Percentiles rank a stretch among this genome's conserved stretches.
Conservation (phyloP, 2,797 vertebrate genomes). For the Enteromius viviparus region DNA sequence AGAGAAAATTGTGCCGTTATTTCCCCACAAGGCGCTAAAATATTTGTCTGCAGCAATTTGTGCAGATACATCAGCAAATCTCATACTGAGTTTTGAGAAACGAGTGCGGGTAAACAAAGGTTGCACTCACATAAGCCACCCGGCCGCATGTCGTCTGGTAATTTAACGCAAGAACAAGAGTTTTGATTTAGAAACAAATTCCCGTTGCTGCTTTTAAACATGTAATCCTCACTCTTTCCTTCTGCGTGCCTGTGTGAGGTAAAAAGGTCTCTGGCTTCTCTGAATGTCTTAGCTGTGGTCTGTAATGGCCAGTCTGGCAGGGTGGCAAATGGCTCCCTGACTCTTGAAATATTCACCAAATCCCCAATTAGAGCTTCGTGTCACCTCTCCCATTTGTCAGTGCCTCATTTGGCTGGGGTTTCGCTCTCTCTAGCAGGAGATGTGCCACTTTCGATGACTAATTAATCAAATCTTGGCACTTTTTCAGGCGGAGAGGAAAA, state of each 20-base stretch:
- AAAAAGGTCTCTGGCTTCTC: constrained; percentile 14
- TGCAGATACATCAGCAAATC: constrained; percentile 7
- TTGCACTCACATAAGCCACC: neutral
- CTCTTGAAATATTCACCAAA: constrained; percentile 61
- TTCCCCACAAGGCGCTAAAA: constrained; percentile 1
- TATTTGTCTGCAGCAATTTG: constrained; percentile 35
- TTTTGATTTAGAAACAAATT: constrained; percentile 8
- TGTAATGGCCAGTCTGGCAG: constrained; percentile 52
- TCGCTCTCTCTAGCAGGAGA: constrained; percentile 40
- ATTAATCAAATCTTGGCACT: constrained; percentile 64
- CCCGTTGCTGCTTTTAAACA: neutral
- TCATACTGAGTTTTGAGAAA: constrained; percentile 35
- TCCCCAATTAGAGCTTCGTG: constrained; percentile 55
- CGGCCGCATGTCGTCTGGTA: neutral
- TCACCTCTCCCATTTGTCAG: constrained; percentile 59
- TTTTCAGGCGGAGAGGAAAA: constrained; percentile 56
- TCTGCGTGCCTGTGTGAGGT: neutral
- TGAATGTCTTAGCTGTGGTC: constrained; percentile 24
- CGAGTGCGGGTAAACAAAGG: constrained; percentile 18
- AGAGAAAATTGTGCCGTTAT: constrained; percentile 1
- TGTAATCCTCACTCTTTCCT: neutral
- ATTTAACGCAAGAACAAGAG: neutral
- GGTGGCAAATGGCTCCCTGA: constrained; percentile 40
- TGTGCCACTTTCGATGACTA: constrained; percentile 57
- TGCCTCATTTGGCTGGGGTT: constrained; percentile 42